Evolutionary conservation across 2,888 invertebrate genomes (phyloP), one percentile per base, ranked within the genome.

Genomic region (Catocala nupta): DNA sequence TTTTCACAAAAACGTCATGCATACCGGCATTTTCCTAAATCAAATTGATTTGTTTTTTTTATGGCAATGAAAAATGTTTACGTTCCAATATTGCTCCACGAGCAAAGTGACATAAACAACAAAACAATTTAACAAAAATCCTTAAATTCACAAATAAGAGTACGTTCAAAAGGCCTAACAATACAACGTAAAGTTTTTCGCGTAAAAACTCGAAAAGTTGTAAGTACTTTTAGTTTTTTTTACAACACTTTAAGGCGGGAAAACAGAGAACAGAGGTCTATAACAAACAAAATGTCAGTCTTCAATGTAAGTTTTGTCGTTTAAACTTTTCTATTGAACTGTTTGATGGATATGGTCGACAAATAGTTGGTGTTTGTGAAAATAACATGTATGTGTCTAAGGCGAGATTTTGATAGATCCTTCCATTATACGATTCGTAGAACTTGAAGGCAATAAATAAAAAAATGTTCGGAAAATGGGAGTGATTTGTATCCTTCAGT

Each of bases 171-270:
- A 71, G 12, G 69, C 65, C 75, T 63, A 73, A 67, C 74, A 79
- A 80, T 77, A 82, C 78, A 82, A 82, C 79, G 80, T 78, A 71
- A 81, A 84, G 62, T 84, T 84, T 77, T 65, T 61, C 68, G 43
- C 80, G 71, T 82, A 80, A 84, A 83, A 79, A 75, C 74, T 73
- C 64, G 25, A 55, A 61, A 79, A 82, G 65, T 75, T 69, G 48
- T 64, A 71, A 83, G 82, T 75, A 84, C 81, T 84, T 84, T 76
- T 78, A 80, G 80, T 79, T 78, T 78, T 69, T 77, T 83, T 81
- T 81, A 82, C 79, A 78, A 68, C 81, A 70, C 58, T 81, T 81
- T 80, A 77, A 81, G 74, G 62, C 59, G 56, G 50, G 50, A 55
- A 63, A 61, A 70, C 61, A 65, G 55, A 71, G 62, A 61, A 70